Evolutionary conservation across 2,113 vertebrate genomes (phyloP), one percentile per base, ranked within the genome.

Genomic region (Oenanthe oenanthe): DNA sequence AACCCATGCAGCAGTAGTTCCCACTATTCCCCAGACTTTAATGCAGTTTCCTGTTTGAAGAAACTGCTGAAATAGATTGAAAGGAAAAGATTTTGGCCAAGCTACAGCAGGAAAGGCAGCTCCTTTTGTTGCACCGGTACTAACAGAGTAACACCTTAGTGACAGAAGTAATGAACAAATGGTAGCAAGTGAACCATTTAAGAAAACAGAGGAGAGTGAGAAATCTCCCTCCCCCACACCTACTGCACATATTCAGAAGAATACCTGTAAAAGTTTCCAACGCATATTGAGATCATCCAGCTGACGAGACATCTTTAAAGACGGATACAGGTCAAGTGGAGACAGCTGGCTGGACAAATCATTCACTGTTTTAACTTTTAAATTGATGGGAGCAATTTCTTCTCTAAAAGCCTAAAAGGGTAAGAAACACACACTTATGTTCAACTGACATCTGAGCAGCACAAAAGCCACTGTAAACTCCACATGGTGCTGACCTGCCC

Each of bases 251-350:
- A 66, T 67, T 81, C 79, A 75, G 48, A 77, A 91, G 13, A 63
- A 81, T 97, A 99, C 99, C 99, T 99, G 99, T 10, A 99, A 95
- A 62, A 99, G 98, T 72, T 99, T 99, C 99, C 99, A 99, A 32
- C 99, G 98, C 98, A 99, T 99, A 95, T 99, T 99, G 85, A 99
- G 98, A 96, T 99, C 99, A 97, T 99, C 99, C 56, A 99, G 98
- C 67, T 99, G 99, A 88, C 98, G 98, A 94, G 98, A 98, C 96
- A 98, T 98, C 66, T 98, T 99, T 88, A 99, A 97, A 38, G 99
- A 99, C 22, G 99, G 98, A 96, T 99, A 99, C 84, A 99, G 98
- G 88, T 99, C 99, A 96, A 99, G 97, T 4, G 99, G 98, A 19
- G 98, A 98, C 53, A 99, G 98, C 54, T 99, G 99, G 73, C 98